Evolutionary conservation across 1,140 invertebrate species (phyloP).

Genomic region (Ctenoplectra terminalis): DNA sequence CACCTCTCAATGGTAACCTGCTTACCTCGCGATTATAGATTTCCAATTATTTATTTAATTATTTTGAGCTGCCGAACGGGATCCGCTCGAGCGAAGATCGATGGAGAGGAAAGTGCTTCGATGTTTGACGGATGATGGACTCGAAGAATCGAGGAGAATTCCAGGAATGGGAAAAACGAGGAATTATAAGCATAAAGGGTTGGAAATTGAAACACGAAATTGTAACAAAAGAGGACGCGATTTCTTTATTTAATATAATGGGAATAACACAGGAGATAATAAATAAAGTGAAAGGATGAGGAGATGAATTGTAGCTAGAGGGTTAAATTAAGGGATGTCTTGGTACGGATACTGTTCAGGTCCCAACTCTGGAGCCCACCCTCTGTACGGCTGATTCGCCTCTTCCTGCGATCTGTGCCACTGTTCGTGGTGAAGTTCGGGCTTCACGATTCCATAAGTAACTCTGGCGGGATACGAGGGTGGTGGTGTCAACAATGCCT

Average conservation of each 20-base stretch:
- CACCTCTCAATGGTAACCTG: constrained; percentile 59
- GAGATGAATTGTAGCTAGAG: constrained; percentile 14
- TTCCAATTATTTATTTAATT: constrained; percentile 49
- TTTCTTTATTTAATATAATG: constrained; percentile 30
- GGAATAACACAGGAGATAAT: constrained; percentile 32
- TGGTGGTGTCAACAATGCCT: constrained; percentile 80
- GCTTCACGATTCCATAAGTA: constrained; percentile 82
- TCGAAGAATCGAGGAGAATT: neutral
- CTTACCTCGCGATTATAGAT: constrained; percentile 41
- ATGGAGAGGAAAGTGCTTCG: constrained; percentile 1
- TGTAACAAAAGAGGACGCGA: constrained; percentile 2
- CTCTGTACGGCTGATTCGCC: constrained; percentile 76
- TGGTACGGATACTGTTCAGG: constrained; percentile 78
- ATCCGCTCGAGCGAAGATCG: neutral
- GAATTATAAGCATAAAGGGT: neutral
- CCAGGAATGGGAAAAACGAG: neutral
- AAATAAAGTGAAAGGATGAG: constrained; percentile 69
- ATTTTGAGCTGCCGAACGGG: neutral
- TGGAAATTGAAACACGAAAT: neutral
- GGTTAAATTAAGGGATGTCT: constrained; percentile 68
- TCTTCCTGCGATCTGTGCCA: constrained; percentile 83
- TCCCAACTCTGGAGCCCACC: constrained; percentile 76
- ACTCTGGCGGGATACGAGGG: constrained; percentile 77
- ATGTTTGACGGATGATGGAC: neutral
- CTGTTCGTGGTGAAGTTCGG: constrained; percentile 80